Conservation (phyloP, 2,113 vertebrate genomes). For the Oostethus manadensis region DNA sequence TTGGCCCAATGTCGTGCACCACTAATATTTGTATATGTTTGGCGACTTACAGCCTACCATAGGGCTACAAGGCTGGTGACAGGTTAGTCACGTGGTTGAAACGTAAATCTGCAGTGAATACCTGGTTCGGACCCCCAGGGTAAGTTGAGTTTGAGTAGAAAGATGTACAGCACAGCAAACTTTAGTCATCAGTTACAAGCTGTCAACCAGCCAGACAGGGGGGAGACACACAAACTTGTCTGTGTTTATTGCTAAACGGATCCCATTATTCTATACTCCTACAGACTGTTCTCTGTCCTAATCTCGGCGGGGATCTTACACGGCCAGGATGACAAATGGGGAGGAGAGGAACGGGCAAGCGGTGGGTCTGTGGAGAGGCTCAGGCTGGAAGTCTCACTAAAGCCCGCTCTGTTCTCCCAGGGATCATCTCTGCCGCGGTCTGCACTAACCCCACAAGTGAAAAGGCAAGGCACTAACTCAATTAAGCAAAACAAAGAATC, state of each 20-base stretch:
- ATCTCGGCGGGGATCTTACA: constrained; percentile 69
- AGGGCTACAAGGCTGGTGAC: too few species aligned
- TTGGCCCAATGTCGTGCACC: too few species aligned
- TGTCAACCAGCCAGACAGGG: constrained; percentile 55
- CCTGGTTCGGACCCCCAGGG: too few species aligned
- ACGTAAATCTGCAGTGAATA: too few species aligned
- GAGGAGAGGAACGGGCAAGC: constrained; percentile 64
- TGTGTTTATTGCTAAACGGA: constrained; percentile 72
- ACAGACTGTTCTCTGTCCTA: constrained; percentile 62
- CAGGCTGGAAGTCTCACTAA: constrained; percentile 59
- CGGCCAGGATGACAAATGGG: constrained; percentile 70
- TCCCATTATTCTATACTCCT: constrained; percentile 70
- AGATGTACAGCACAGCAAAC: constrained; percentile 54
- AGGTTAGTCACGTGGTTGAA: too few species aligned
- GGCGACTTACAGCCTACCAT: too few species aligned
- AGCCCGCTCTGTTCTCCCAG: constrained; percentile 55
- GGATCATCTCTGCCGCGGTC: constrained; percentile 65
- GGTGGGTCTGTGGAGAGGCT: constrained; percentile 65
- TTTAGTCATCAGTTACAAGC: constrained; percentile 66
- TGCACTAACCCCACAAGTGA: constrained; percentile 43
- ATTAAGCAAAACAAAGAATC: constrained; percentile 9
- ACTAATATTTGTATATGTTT: too few species aligned
- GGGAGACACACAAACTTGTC: constrained; percentile 65
- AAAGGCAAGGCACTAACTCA: constrained; percentile 25
- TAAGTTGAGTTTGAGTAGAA: constrained; percentile 8